Conservation (phyloP, 2,797 vertebrate genomes). For the Pangasius macronema region DNA sequence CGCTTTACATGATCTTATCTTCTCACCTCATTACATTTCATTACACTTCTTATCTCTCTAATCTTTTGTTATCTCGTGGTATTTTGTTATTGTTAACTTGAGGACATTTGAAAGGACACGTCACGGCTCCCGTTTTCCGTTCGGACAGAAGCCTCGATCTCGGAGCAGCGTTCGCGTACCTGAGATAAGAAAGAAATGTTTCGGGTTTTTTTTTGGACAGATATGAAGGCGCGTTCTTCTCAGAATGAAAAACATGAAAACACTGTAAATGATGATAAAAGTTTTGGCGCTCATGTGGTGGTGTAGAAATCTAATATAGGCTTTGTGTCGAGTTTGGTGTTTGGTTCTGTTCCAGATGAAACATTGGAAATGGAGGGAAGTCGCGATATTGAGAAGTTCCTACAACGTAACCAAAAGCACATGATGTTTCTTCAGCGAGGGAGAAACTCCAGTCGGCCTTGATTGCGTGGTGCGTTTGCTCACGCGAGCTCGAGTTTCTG, state of each 20-base stretch:
- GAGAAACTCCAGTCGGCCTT: conserved; percentile 36
- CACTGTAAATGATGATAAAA: conserved; percentile 6
- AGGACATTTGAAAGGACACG: no score
- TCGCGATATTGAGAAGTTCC: conserved; percentile 48
- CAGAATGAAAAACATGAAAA: background rate
- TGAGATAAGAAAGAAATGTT: background rate
- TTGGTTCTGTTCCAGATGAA: conserved; percentile 35
- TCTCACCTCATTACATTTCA: background rate
- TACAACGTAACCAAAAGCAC: conserved; percentile 51
- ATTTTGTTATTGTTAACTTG: no score
- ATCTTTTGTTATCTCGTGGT: no score
- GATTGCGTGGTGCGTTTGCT: conserved; percentile 11
- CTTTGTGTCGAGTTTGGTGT: background rate
- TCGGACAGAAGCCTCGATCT: background rate
- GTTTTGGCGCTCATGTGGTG: background rate
- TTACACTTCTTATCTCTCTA: no score
- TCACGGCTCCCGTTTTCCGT: no score
- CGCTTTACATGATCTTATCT: no score
- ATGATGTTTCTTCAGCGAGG: conserved; percentile 35
- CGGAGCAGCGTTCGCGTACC: background rate
- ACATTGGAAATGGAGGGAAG: conserved; percentile 29
- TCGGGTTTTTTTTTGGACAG: background rate
- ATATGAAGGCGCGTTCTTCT: background rate
- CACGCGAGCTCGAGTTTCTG: conserved; percentile 54
- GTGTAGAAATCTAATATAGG: conserved; percentile 20